A percentile compares a stretch with the other conserved stretches of the same genome.
Conservation (phyloP, 2,113 vertebrate species). For the Vimba vimba region DNA sequence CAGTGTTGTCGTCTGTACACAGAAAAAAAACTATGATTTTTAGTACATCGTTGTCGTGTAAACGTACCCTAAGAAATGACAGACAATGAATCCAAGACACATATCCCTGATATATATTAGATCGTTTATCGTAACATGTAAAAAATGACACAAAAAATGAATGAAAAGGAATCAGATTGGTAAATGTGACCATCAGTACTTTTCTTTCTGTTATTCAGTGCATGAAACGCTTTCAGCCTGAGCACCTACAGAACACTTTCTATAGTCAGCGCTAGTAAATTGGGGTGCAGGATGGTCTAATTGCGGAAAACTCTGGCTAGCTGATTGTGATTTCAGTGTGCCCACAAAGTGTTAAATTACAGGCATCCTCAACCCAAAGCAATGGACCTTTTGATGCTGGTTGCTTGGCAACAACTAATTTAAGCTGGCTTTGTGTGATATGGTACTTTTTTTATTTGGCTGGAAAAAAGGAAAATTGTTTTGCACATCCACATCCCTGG, state of each 20-base stretch:
- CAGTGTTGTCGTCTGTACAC: too few relatives aligned
- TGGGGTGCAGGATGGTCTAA: conserved; percentile 42
- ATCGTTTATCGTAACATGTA: neutral
- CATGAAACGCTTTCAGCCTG: conserved; percentile 9
- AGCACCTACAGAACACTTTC: neutral
- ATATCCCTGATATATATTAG: neutral
- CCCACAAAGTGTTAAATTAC: conserved; percentile 73
- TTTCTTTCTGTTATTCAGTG: neutral
- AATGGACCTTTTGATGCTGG: conserved; percentile 67
- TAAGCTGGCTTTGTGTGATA: conserved; percentile 70
- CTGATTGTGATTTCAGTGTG: conserved; percentile 66
- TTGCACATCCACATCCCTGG: conserved; percentile 51
- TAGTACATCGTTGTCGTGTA: too few relatives aligned
- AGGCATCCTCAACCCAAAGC: conserved; percentile 66
- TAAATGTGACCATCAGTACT: neutral
- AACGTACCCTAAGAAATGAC: neutral
- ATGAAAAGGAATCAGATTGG: neutral
- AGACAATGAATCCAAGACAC: neutral
- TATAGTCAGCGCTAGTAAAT: neutral
- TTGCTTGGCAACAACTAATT: conserved; percentile 77
- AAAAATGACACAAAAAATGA: neutral
- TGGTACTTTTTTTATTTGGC: conserved; percentile 59
- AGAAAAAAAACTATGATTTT: too few relatives aligned
- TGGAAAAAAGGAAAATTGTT: conserved; percentile 62
- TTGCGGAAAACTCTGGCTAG: conserved; percentile 35